Conservation (phyloP, 2,888 invertebrate species). For the Eubasilissa splendida region DNA sequence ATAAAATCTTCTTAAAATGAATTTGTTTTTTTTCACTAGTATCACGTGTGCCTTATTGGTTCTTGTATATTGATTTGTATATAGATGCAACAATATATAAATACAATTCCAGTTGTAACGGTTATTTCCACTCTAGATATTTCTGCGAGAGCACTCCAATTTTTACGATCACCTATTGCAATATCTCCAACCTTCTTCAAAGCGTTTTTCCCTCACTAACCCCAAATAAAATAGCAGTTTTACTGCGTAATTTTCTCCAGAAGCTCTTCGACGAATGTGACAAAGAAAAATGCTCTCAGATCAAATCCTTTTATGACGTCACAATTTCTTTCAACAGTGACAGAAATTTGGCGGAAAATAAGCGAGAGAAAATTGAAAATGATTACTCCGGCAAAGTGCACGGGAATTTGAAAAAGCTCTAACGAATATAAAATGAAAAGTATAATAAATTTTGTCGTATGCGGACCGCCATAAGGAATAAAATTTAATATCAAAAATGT, state of each 20-base stretch:
- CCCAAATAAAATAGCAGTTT: conserved; percentile 17
- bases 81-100: neutral
- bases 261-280: conserved; percentile 6
- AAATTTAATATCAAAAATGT: too few relatives aligned
- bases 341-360: conserved; percentile 14
- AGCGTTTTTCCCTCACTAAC: neutral
- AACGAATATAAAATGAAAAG: too few relatives aligned
- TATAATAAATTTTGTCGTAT: too few relatives aligned
- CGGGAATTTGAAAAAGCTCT: neutral
- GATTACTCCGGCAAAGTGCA: conserved; percentile 16
- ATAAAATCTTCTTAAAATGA: too few relatives aligned
- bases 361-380: conserved; percentile 5
- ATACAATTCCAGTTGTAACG: neutral
- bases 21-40: too few relatives aligned
- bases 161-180: conserved; percentile 12
- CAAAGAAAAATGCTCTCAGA: conserved; percentile 18
- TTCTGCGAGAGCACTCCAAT: conserved; percentile 11
- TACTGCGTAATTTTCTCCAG: conserved; percentile 2
- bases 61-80: too few relatives aligned
- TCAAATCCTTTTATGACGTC: conserved; percentile 3
- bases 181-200: neutral
- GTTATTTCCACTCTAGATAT: conserved; percentile 6
- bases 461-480: too few relatives aligned
- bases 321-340: conserved; percentile 1
- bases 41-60: too few relatives aligned